Evolutionary conservation across 2,113 vertebrate species (phyloP).

Genomic region (Lophochroa leadbeateri): DNA sequence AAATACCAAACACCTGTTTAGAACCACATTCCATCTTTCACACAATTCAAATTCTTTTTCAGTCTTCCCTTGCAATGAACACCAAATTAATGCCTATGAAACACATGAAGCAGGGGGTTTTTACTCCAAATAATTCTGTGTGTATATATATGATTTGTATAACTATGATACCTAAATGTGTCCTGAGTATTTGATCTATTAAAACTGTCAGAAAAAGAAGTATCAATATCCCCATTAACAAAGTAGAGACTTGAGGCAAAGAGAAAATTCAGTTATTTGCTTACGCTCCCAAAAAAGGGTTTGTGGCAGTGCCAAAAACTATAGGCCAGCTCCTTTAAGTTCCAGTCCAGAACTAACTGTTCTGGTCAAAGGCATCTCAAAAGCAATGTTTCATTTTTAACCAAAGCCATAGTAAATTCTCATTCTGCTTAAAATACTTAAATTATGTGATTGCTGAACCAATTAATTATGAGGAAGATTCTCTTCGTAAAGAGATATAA

Average conservation of each 20-base stretch:
- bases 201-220: not conserved
- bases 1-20: not conserved
- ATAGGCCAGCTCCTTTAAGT: not conserved
- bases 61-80: not conserved
- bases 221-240: not conserved
- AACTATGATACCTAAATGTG: not conserved
- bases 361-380: not conserved
- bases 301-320: not conserved
- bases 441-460: not conserved
- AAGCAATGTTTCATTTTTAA: not conserved
- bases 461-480: not conserved
- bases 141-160: not conserved
- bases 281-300: not conserved
- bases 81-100: not conserved
- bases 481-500: not conserved
- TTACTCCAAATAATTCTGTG: not conserved
- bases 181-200: not conserved
- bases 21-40: not conserved
- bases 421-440: not conserved
- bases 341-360: not conserved
- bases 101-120: fast-evolving
- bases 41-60: not conserved
- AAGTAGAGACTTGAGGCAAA: not conserved
- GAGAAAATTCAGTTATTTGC: not conserved
- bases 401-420: not conserved